Evolutionary conservation across 1,140 invertebrate genomes (phyloP), one percentile per base, ranked within the genome.

Genomic region (Scaptomyza pallida): DNA sequence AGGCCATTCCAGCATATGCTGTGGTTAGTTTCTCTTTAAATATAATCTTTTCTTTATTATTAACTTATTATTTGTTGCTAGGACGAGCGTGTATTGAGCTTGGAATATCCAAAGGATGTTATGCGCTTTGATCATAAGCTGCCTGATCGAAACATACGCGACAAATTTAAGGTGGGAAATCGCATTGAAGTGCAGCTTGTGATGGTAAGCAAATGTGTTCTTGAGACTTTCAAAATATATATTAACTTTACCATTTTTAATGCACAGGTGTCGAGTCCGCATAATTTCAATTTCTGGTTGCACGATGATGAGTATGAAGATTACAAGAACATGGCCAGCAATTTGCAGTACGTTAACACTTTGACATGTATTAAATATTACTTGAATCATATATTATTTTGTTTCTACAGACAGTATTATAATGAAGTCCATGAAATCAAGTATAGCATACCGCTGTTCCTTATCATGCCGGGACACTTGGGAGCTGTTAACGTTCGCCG

Each of bases 201-300:
- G 26, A 52, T 33, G 40, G 54, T 65, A 67, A 2, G n/a, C 8
- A 1, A 26, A 26, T 26, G 5, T 1, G 12, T 35, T n/a, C 5
- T 2, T 23, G 12, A 30, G 6, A 19, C 12, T n/a, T 4, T 13
- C 1, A 23, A 2, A 51, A 37, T 5, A 2, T 33, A 35, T 4
- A 13, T n/a, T 15, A 23, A 16, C 2, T 17, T 35, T 43, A 0
- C 30, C 3, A 3, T 21, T 4, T 23, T 30, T 45, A 17, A 19
- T 60, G 0, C 1, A 8, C 13, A 83, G 57, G 75, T 91, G 3
- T 37, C 78, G 9, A 78, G 50, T 37, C 90, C 89, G 0, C 78
- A 80, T 57, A 65, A 44, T 12, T 91, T 91, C 44, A 60, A 68
- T 15, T 91, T 91, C 44, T 88, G 88, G 71, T 40, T 82, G 35